Base-by-base conservation (phyloP, 2,888 invertebrate species). In the Alcis repandata region DNA sequence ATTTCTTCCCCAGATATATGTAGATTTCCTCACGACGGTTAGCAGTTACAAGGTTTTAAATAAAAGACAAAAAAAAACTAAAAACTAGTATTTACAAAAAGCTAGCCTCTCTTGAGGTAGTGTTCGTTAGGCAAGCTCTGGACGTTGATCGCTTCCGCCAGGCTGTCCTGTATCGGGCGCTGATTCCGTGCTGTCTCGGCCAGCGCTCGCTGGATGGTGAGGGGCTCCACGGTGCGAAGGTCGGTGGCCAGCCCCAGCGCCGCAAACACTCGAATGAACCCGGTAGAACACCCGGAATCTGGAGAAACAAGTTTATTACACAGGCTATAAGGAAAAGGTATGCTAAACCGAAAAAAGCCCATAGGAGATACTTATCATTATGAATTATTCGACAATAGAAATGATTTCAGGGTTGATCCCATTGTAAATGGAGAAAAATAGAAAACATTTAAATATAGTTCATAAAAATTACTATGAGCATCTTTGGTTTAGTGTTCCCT, bases 181-280 rank as follows among this genome's bases (percentile, higher is more conserved):
- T 95, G 94, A 0, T 93, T 92, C 58, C 92, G 91, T 0, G 95
- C 94, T 0, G 95, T 91, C 49, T 90, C 87, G 0, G 95, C 94
- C 33, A 97, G 84, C 0, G 96, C 96, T 19, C 91, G 89, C 57
- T 96, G 95, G 0, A 97, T 94, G 0, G 95, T 94, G 0, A 89
- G 85, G 0, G 95, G 93, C 51, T 95, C 95, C 0, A 96, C 89
- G 0, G 96, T 97, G 57, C 94, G 94, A 53, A 97, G 84, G 33
- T 95, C 89, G 0, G 92, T 91, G 1, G 96, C 95, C 61, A 95
- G 84, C 0, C 96, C 96, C 8, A 97, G 81, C 0, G 96, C 95
- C 0, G 95, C 95, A 84, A 95, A 96, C 0, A 96, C 93, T 46
- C 96, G 93, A 56, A 97, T 96, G 76, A 96, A 94, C 0, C 95